phyloP scores from a whole-genome alignment of 53 echinoderm and acorn worm genomes.

The Antedon mediterranea region DNA sequence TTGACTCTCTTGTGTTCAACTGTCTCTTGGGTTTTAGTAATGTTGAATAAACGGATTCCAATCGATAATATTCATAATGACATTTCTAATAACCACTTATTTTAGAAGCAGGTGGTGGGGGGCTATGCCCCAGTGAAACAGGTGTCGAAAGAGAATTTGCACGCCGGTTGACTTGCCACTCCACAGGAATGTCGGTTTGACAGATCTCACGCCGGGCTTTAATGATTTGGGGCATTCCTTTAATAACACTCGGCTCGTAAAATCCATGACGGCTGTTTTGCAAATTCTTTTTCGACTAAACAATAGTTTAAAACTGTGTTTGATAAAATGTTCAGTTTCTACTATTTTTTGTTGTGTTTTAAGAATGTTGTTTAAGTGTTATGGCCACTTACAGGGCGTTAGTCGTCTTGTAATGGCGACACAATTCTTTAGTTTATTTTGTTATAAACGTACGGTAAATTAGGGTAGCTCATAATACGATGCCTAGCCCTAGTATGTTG shows the following conservation, averaged over 20 bases:
- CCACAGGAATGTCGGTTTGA: neutral
- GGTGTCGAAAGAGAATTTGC: neutral
- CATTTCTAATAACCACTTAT: neutral
- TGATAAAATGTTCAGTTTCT: too few species aligned
- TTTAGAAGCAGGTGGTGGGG: neutral
- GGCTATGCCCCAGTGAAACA: neutral
- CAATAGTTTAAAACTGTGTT: neutral
- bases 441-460: neutral
- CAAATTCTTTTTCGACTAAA: neutral
- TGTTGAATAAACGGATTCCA: neutral
- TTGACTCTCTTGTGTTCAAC: too few species aligned
- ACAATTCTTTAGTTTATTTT: neutral
- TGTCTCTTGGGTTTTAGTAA: neutral
- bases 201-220: neutral
- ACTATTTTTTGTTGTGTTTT: neutral
- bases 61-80: neutral
- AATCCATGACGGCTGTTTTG: neutral
- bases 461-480: neutral
- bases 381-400: neutral
- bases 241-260: neutral
- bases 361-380: too few species aligned
- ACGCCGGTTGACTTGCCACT: neutral
- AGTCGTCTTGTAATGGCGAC: neutral
- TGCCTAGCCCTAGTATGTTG: neutral
- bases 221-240: slow-evolving; percentile 1